Percentiles rank a stretch among this genome's conserved stretches.
Evolutionary conservation across 2,888 invertebrate species (phyloP).

Genomic region (Sympetrum striolatum): DNA sequence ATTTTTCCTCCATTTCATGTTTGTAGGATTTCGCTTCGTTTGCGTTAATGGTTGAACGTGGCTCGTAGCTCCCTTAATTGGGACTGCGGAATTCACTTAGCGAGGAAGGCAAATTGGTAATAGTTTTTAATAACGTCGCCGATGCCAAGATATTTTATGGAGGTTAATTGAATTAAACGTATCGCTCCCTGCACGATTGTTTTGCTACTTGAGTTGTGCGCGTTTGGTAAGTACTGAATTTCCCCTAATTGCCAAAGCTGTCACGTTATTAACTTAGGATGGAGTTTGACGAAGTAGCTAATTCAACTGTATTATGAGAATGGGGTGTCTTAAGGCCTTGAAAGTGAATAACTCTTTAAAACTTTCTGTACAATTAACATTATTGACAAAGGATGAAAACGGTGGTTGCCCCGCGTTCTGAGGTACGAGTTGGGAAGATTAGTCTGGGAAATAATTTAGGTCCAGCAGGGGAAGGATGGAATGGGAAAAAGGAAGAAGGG

Average conservation of each 20-base stretch:
- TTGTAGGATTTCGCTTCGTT: neutral
- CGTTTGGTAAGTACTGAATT: neutral
- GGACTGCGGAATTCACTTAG: neutral
- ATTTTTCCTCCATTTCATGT: neutral
- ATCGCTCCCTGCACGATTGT: neutral
- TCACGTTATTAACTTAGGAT: neutral
- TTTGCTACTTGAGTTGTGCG: neutral
- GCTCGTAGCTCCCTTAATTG: neutral
- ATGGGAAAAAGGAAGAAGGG: neutral
- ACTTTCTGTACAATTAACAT: neutral
- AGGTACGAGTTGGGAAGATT: neutral
- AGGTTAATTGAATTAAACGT: neutral
- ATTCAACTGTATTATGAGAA: neutral
- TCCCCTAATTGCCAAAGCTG: neutral
- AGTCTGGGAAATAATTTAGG: neutral
- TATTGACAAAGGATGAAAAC: neutral
- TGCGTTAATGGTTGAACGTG: neutral
- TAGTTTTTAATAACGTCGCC: neutral
- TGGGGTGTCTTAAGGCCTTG: neutral
- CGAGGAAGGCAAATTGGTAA: neutral
- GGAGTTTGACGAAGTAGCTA: neutral
- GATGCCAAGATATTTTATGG: neutral
- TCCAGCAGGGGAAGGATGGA: neutral
- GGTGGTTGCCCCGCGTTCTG: neutral
- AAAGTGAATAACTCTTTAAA: neutral